These are phyloP conservation scores for Neodiprion lecontei DNA, from an alignment of 1,140 invertebrate genomes.

Conservation along the genomic window DNA sequence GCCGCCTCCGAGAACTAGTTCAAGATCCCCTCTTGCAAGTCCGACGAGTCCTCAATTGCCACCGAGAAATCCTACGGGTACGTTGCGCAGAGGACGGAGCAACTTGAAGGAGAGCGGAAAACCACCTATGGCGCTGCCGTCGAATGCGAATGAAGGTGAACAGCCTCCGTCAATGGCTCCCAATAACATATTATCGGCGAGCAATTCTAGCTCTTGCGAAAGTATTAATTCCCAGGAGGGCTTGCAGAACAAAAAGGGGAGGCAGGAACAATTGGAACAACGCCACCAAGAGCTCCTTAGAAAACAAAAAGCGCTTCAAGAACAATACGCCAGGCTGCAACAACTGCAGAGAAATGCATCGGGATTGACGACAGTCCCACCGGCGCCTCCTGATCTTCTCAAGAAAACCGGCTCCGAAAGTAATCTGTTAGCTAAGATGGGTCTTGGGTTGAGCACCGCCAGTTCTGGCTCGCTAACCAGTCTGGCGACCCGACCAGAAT, in stretches of 20 bases:
- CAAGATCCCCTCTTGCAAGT: conserved; percentile 81
- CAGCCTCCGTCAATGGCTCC: conserved; percentile 25
- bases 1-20: conserved; percentile 84
- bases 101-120: conserved; percentile 40
- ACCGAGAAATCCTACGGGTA: conserved; percentile 57
- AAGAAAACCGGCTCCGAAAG: conserved; percentile 92
- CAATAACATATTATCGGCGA: conserved; percentile 56
- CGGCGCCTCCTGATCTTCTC: conserved; percentile 68
- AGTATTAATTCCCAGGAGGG: conserved; percentile 80
- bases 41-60: conserved; percentile 73
- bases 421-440: conserved; percentile 86
- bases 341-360: conserved; percentile 81
- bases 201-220: conserved; percentile 75
- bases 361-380: conserved; percentile 64
- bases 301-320: conserved; percentile 86
- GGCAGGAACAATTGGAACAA: conserved; percentile 81
- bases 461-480: conserved; percentile 71
- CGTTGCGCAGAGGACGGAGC: conserved; percentile 34
- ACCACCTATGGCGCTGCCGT: conserved; percentile 48
- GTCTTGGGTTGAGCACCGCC: conserved; percentile 69
- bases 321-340: conserved; percentile 86
- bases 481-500: conserved; percentile 56
- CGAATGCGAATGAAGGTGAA: conserved; percentile 63
- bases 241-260: conserved; percentile 61
- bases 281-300: conserved; percentile 85